A percentile compares a stretch with the other conserved stretches of the same genome.
Conservation (phyloP, 2,888 invertebrate genomes). For the Andrena haemorrhoa region DNA sequence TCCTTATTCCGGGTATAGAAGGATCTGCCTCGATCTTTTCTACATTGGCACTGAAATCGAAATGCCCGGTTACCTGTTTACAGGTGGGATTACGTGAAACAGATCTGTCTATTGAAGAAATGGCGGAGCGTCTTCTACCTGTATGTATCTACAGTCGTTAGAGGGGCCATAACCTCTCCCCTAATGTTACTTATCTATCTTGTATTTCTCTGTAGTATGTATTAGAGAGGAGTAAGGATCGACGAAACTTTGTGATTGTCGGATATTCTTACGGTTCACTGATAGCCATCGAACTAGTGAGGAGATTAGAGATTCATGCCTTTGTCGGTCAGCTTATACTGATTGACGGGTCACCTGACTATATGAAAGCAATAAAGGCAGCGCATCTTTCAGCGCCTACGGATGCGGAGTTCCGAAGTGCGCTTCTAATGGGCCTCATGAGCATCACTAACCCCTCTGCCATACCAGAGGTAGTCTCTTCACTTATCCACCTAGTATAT, state of each 20-base stretch:
- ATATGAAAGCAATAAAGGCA: slow-evolving; percentile 87
- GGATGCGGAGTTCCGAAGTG: slow-evolving; percentile 87
- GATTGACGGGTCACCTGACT: slow-evolving; percentile 93
- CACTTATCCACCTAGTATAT: no score
- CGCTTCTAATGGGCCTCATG: slow-evolving; percentile 87
- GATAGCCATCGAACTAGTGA: slow-evolving; percentile 91
- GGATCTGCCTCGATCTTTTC: slow-evolving; percentile 80
- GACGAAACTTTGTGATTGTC: slow-evolving; percentile 88
- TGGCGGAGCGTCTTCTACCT: slow-evolving; percentile 45
- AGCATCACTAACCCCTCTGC: slow-evolving; percentile 85
- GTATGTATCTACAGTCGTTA: slow-evolving; percentile 22
- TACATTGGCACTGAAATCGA: slow-evolving; percentile 77
- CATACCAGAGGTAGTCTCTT: slow-evolving; percentile 81
- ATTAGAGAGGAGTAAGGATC: slow-evolving; percentile 83
- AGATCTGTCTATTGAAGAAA: slow-evolving; percentile 7
- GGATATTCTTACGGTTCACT: slow-evolving; percentile 96
- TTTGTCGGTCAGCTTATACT: slow-evolving; percentile 88
- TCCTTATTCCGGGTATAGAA: slow-evolving; percentile 84
- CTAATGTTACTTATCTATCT: neutral
- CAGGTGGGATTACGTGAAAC: slow-evolving; percentile 63
- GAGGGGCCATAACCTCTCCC: no score
- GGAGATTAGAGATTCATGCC: slow-evolving; percentile 89
- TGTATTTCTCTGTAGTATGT: slow-evolving; percentile 86
- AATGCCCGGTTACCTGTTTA: slow-evolving; percentile 77
- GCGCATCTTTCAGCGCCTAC: slow-evolving; percentile 85